Evolutionary conservation across 2,888 invertebrate genomes (phyloP).

Genomic region (Tupiocoris notatus): DNA sequence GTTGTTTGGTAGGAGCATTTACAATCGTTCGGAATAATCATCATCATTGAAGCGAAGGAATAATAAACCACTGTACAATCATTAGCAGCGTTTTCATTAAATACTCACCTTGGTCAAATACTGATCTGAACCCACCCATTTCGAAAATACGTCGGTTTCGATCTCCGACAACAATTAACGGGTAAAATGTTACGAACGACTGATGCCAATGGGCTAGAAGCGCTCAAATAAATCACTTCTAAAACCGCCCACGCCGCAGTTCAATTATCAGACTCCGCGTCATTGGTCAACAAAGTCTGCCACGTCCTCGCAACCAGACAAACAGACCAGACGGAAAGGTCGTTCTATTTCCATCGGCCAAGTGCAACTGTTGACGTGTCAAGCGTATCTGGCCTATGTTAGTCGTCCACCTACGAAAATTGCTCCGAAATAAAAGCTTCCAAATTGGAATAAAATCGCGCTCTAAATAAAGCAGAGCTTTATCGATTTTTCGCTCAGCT

Average conservation of each 20-base stretch:
- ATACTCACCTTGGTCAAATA: not conserved
- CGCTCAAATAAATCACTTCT: not conserved
- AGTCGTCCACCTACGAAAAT: too few species aligned
- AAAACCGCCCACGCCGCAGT: not conserved
- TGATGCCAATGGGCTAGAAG: not conserved
- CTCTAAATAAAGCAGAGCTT: too few species aligned
- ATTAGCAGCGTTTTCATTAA: not conserved
- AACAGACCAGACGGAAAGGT: not conserved
- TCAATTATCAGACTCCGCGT: not conserved
- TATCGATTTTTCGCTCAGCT: too few species aligned
- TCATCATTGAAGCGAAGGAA: too few species aligned
- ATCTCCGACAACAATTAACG: not conserved
- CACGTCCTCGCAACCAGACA: not conserved
- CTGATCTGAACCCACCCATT: not conserved
- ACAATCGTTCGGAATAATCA: too few species aligned
- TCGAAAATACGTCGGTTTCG: too few species aligned
- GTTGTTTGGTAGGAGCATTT: too few species aligned
- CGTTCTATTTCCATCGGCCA: not conserved
- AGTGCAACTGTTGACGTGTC: not conserved
- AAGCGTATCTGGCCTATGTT: too few species aligned
- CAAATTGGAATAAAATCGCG: too few species aligned
- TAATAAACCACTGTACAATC: too few species aligned
- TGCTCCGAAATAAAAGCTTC: too few species aligned
- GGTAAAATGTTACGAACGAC: not conserved
- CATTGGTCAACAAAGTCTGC: not conserved